Evolutionary conservation across 2,797 vertebrate species (phyloP).

Genomic region (Otus scops): DNA sequence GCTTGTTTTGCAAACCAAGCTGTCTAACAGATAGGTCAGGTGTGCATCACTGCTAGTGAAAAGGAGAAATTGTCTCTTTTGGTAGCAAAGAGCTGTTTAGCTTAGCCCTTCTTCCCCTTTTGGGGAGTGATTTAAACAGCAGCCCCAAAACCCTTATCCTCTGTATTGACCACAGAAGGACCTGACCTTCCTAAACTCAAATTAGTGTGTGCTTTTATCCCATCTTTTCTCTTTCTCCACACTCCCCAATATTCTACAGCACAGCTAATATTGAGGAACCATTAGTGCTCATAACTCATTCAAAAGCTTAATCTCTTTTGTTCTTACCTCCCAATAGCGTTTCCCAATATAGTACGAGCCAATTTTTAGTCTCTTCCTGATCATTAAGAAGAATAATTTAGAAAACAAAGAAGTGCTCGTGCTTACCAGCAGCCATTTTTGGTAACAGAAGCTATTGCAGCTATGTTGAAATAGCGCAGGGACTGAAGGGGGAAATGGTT

Average conservation of each 20-base stretch:
- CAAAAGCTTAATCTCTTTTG: not conserved
- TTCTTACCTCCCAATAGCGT: not conserved
- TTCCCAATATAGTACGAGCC: not conserved
- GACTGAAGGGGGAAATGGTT: not conserved
- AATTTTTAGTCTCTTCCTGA: not conserved
- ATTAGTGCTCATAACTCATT: not conserved
- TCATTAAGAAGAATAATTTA: not conserved
- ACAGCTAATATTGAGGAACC: not conserved
- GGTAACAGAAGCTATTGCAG: not conserved
- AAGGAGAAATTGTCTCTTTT: not conserved
- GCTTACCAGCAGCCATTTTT: not conserved
- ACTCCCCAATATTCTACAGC: not conserved
- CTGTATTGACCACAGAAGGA: not conserved
- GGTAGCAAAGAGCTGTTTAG: not conserved
- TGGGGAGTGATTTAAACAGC: not conserved
- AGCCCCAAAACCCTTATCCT: not conserved
- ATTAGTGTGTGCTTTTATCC: not conserved
- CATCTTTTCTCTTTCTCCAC: not conserved
- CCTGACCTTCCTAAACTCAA: not conserved
- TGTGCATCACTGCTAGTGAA: not conserved
- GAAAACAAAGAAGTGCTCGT: not conserved
- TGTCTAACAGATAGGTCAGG: slow-evolving; percentile 38
- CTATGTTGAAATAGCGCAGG: not conserved
- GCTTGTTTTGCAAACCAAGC: slow-evolving; percentile 17
- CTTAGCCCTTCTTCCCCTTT: not conserved